phyloP scores from a whole-genome alignment of 2,888 invertebrate genomes.

The Crioceris asparagi region DNA sequence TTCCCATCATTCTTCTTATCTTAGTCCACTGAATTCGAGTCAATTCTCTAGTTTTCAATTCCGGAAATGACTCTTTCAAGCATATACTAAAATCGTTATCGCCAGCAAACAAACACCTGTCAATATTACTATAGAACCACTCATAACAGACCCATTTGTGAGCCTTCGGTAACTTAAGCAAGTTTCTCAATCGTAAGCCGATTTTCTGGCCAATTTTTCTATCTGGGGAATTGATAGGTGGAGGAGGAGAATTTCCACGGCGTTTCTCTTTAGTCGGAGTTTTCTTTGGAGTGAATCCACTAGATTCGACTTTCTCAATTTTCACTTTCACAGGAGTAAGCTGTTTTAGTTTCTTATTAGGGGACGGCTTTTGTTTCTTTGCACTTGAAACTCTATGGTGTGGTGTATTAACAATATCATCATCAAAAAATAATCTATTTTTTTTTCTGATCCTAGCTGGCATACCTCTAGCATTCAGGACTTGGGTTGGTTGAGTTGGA shows the following conservation, averaged over 20 bases:
- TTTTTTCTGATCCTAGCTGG: constrained; percentile 83
- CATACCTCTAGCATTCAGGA: constrained; percentile 78
- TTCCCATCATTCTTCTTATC: constrained; percentile 92
- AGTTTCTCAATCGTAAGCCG: constrained; percentile 78
- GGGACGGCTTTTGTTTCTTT: constrained; percentile 44
- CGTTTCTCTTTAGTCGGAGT: constrained; percentile 31
- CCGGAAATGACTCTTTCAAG: constrained; percentile 87
- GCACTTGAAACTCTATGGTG: constrained; percentile 64
- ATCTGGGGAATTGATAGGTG: constrained; percentile 54
- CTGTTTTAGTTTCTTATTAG: neutral
- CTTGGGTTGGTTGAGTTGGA: constrained; percentile 61
- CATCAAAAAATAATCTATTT: constrained; percentile 76
- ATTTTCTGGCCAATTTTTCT: constrained; percentile 81
- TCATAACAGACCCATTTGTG: constrained; percentile 99
- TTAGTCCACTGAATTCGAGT: constrained; percentile 92
- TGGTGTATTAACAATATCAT: constrained; percentile 73
- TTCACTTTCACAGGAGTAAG: constrained; percentile 21
- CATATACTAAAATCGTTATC: constrained; percentile 96
- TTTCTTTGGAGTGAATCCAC: constrained; percentile 24
- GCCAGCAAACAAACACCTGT: constrained; percentile 85
- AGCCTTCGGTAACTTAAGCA: constrained; percentile 94
- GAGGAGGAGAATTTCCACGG: constrained; percentile 32
- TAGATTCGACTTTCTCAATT: constrained; percentile 12
- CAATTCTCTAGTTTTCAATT: constrained; percentile 72
- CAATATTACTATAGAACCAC: constrained; percentile 98